A percentile compares a stretch with the other conserved stretches of the same genome.
Conservation (phyloP, 2,797 vertebrate species). For the Chrysocyon brachyurus region DNA sequence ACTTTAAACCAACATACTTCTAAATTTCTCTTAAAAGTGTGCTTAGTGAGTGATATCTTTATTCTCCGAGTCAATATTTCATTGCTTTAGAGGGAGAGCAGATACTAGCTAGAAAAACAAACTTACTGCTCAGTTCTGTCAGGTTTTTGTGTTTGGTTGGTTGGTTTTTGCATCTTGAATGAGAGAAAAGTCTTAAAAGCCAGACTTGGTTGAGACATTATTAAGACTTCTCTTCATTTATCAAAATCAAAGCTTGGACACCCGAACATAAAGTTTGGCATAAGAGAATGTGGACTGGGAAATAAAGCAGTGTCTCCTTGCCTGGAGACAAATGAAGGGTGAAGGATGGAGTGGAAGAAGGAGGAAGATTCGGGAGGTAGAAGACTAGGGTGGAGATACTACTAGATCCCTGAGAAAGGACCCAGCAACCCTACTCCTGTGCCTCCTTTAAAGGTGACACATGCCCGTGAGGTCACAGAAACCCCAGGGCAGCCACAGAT, state of each 20-base stretch:
- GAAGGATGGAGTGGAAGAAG: background rate
- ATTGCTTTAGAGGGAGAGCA: background rate
- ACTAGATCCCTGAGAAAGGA: background rate
- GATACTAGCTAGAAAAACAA: background rate
- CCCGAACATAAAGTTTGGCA: background rate
- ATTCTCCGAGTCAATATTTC: background rate
- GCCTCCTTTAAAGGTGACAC: background rate
- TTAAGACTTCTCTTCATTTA: background rate
- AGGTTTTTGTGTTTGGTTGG: background rate
- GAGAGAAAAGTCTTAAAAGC: background rate
- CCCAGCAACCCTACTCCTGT: background rate
- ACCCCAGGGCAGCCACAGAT: background rate
- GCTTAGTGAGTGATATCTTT: background rate
- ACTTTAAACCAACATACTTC: background rate
- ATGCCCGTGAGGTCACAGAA: too few relatives aligned
- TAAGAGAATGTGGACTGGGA: background rate
- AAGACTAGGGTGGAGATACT: background rate
- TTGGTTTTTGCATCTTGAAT: background rate
- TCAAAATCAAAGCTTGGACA: background rate
- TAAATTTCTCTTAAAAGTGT: background rate
- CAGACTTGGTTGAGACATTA: background rate
- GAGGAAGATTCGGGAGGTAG: background rate
- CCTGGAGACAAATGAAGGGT: background rate
- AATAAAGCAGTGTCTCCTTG: background rate
- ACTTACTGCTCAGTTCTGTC: background rate